Percentiles rank a stretch among this genome's conserved stretches.
phyloP scores from a whole-genome alignment of 1,140 invertebrate species.

The Listronotus oregonensis region DNA sequence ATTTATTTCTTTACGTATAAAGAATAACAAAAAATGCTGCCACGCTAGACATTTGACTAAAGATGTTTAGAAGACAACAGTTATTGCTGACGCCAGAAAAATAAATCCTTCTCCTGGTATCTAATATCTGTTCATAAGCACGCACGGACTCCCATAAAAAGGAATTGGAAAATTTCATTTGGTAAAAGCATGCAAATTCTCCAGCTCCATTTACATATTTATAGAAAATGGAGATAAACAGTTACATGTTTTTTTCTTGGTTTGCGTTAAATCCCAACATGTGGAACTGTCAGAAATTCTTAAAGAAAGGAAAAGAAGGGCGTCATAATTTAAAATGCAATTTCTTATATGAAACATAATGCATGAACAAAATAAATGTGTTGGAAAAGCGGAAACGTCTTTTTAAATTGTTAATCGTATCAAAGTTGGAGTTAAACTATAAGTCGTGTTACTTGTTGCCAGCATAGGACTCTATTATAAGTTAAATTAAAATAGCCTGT shows the following conservation, averaged over 20 bases:
- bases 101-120: slow-evolving; percentile 3
- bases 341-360: slow-evolving; percentile 43
- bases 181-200: slow-evolving; percentile 27
- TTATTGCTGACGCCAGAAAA: slow-evolving; percentile 6
- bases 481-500: too few relatives aligned
- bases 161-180: slow-evolving; percentile 33
- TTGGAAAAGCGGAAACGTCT: not conserved
- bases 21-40: too few relatives aligned
- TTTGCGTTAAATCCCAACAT: slow-evolving; percentile 4
- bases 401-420: too few relatives aligned
- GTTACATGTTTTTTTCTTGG: slow-evolving; percentile 10
- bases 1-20: too few relatives aligned
- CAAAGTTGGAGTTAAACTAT: too few relatives aligned
- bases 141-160: slow-evolving; percentile 5
- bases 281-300: slow-evolving; percentile 4
- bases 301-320: not conserved
- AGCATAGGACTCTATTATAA: too few relatives aligned
- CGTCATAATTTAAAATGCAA: slow-evolving; percentile 43
- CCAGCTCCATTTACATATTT: slow-evolving; percentile 30
- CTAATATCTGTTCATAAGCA: slow-evolving; percentile 18
- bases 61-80: not conserved
- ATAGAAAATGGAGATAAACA: slow-evolving; percentile 36
- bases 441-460: too few relatives aligned
- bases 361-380: not conserved
- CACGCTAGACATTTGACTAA: not conserved